Base-by-base conservation (phyloP, 92 coral and sea anemone genomes). In the Blastomussa wellsi region DNA sequence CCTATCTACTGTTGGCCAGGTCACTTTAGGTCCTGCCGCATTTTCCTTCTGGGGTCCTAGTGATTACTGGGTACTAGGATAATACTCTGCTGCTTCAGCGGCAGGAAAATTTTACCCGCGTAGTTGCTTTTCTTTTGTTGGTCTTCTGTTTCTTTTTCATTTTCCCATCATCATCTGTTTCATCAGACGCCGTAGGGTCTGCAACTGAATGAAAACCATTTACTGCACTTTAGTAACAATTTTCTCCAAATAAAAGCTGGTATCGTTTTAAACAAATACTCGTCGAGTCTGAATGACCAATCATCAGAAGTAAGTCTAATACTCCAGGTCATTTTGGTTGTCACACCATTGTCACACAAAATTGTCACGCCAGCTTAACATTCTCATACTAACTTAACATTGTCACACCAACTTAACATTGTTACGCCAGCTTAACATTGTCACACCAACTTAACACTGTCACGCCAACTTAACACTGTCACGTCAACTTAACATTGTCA, bases 111-210 rank as follows among this genome's bases (percentile, higher is more conserved):
- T 24, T 74, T 91, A 96, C 98, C 88, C 98, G 82, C 11, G 98
- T 94, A 1, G 95, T 91, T 71, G 94, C 92, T 87, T 87, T 97
- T 88, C 89, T 93, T 74, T 91, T 84, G 79, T 33, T 74, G 7
- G 55, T 92, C 86, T 93, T 94, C 26, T 87, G 95, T 79, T 93
- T 97, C 90, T 97, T 97, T 67, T 69, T 89, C 32, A 68, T 67
- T 74, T 90, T 90, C 16, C 86, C 95, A 78, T 85, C 83, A 28
- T 94, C 97, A 8, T 92, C 98, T 48, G 92, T 86, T 42, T 94
- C 95, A 89, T 87, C 93, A 7, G 91, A 78, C 14, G 95, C 91
- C 28, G 89, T 75, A 32, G 89, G 77, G 64, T 94, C 99, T 94
- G 90, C 87, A 72, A 92, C 91, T 88, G 38, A 78, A 79, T 22